A percentile compares a stretch with the other conserved stretches of the same genome.
Conservation (phyloP, 2,797 vertebrate species). For the Pachyuromys duprasi region DNA sequence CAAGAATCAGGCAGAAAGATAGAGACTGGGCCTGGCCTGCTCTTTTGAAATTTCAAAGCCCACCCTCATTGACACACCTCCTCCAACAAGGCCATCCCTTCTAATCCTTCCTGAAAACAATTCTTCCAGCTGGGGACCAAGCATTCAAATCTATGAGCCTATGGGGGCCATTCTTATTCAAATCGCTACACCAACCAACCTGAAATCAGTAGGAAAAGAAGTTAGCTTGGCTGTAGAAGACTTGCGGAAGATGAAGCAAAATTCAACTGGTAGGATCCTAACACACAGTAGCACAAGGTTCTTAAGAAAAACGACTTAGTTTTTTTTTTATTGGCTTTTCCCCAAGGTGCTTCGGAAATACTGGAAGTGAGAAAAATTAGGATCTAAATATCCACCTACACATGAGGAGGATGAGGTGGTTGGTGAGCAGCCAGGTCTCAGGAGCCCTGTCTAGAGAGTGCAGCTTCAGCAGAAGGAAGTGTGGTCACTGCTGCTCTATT, state of each 20-base stretch:
- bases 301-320: neutral
- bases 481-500: neutral
- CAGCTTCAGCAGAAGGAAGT: neutral
- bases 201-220: conserved; percentile 15
- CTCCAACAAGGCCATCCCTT: neutral
- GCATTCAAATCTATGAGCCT: neutral
- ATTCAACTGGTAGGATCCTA: neutral
- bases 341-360: neutral
- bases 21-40: neutral
- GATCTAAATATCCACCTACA: neutral
- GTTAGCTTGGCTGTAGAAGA: neutral
- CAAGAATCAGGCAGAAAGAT: neutral
- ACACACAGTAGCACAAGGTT: neutral
- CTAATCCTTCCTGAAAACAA: neutral
- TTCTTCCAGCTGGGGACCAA: neutral
- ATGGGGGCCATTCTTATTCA: neutral
- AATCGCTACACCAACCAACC: neutral
- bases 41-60: neutral
- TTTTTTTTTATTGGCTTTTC: too few species aligned
- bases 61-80: neutral
- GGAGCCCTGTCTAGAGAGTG: conserved; percentile 35
- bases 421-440: neutral
- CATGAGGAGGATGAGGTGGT: neutral
- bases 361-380: neutral
- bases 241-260: neutral